Conservation (phyloP, 2,888 invertebrate species). For the Spisula solida region DNA sequence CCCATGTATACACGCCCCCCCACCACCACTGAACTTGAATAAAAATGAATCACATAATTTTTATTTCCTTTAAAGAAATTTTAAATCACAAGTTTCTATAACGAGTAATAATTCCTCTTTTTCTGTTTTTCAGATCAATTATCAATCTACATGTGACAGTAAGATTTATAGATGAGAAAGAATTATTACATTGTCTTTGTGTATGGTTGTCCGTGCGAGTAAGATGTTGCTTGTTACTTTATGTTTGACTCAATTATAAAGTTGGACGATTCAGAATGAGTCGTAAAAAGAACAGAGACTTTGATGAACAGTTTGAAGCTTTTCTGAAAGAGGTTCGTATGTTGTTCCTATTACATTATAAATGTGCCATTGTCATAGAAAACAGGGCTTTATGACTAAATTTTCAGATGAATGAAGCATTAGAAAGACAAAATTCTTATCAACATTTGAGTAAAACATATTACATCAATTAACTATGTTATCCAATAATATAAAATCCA, state of each 20-base stretch:
- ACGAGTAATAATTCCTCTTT: neutral
- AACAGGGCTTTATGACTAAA: neutral
- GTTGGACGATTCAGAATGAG: neutral
- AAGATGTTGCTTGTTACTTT: neutral
- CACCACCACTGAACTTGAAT: no score
- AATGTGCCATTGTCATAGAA: no score
- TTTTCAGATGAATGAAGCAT: neutral
- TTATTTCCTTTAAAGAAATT: neutral
- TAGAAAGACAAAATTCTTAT: neutral
- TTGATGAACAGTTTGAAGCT: slow-evolving; percentile 84
- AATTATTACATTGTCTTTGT: neutral
- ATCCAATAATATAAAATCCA: no score
- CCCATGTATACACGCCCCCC: no score
- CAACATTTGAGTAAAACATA: neutral
- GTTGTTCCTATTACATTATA: neutral
- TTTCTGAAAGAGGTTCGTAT: slow-evolving; percentile 81
- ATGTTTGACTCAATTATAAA: no score
- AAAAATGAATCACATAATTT: neutral
- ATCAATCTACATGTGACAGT: neutral
- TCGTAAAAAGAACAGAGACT: slow-evolving; percentile 70
- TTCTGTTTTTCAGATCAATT: neutral
- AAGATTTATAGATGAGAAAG: neutral
- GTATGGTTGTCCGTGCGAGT: neutral
- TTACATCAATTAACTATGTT: neutral
- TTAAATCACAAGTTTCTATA: no score